phyloP scores from a whole-genome alignment of 2,888 invertebrate genomes.

The Parascotia fuliginaria region DNA sequence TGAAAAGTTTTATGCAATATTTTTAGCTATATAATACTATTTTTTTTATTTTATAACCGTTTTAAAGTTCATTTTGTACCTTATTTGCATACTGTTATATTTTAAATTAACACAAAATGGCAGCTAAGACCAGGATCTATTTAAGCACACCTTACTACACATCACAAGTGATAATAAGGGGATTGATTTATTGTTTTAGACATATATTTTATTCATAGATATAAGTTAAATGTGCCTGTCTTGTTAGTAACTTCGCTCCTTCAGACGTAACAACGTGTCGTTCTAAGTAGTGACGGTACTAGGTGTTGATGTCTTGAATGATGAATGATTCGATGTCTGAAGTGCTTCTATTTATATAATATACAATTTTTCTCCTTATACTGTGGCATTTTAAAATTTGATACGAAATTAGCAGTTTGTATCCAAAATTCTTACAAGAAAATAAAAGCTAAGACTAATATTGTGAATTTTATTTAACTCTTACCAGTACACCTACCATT shows the following conservation, averaged over 20 bases:
- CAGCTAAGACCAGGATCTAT: conserved; percentile 53
- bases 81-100: conserved; percentile 34
- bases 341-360: conserved; percentile 68
- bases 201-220: conserved; percentile 61
- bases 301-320: no score
- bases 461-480: conserved; percentile 46
- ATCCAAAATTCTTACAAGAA: conserved; percentile 79
- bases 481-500: background rate
- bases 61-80: conserved; percentile 33
- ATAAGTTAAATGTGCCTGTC: conserved; percentile 76
- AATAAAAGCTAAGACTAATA: conserved; percentile 73
- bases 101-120: conserved; percentile 44
- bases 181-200: conserved; percentile 69
- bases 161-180: conserved; percentile 78
- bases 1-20: conserved; percentile 72
- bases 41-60: conserved; percentile 36
- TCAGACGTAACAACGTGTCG: conserved; percentile 24
- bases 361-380: conserved; percentile 76
- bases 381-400: conserved; percentile 78
- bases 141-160: conserved; percentile 59
- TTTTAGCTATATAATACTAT: conserved; percentile 55
- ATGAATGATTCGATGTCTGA: conserved; percentile 54
- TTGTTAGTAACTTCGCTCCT: conserved; percentile 44
- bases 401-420: conserved; percentile 80
- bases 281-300: conserved; percentile 44